Percentiles rank a stretch among this genome's conserved stretches.
Conservation (phyloP, 2,113 vertebrate species). For the Corythornis vintsioides region DNA sequence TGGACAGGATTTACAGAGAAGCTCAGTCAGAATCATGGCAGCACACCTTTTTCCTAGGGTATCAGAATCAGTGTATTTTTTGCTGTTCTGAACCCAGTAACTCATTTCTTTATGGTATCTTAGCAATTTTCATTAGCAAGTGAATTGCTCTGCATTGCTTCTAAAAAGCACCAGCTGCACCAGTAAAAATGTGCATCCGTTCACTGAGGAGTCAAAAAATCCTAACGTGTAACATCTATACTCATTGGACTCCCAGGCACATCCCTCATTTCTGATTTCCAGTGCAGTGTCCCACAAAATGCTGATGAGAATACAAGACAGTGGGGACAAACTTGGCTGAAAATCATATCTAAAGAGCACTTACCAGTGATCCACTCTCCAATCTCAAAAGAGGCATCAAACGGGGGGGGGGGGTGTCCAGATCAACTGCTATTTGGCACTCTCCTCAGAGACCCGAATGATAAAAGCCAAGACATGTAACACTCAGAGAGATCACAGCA, state of each 20-base stretch:
- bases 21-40: conserved; percentile 24
- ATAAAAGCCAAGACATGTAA: background rate
- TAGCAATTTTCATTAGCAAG: conserved; percentile 58
- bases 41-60: conserved; percentile 33
- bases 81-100: conserved; percentile 53
- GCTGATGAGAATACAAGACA: background rate
- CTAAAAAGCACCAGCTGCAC: conserved; percentile 54
- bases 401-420: background rate
- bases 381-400: background rate
- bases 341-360: background rate
- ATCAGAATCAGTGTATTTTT: conserved; percentile 24
- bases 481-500: background rate
- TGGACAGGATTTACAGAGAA: conserved; percentile 48
- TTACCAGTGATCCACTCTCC: background rate
- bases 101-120: conserved; percentile 49
- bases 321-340: background rate
- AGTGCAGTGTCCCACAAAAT: background rate
- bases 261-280: background rate
- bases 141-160: conserved; percentile 45
- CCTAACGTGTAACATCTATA: background rate
- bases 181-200: conserved; percentile 42
- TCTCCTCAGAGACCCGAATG: background rate
- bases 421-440: background rate
- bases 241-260: background rate
- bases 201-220: conserved; percentile 43